Percentiles rank a stretch among this genome's conserved stretches.
phyloP scores from a whole-genome alignment of 2,113 vertebrate species.

The Typhlomys cinereus region DNA sequence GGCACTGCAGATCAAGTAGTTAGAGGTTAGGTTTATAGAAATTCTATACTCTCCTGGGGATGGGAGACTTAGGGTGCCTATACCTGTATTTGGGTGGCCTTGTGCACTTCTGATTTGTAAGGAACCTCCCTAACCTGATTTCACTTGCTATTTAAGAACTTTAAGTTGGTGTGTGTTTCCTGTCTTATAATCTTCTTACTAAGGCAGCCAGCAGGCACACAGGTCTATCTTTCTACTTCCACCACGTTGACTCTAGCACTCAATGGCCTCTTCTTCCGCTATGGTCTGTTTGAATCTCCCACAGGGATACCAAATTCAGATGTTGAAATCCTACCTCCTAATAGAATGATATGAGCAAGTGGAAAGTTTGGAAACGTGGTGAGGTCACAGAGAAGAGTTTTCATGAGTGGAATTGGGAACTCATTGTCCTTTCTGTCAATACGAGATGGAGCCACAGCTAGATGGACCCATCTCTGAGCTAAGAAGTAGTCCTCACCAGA shows the following conservation, averaged over 20 bases:
- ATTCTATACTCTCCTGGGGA: neutral
- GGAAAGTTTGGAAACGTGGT: neutral
- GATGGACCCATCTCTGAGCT: neutral
- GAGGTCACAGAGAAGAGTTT: neutral
- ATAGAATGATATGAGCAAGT: neutral
- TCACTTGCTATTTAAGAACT: neutral
- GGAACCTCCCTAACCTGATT: neutral
- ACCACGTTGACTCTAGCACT: neutral
- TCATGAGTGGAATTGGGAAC: neutral
- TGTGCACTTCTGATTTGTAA: constrained; percentile 5
- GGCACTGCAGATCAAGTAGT: neutral
- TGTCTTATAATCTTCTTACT: neutral
- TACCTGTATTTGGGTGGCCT: neutral
- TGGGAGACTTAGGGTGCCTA: no score
- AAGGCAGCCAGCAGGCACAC: no score
- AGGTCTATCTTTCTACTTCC: neutral
- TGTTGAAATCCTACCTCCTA: neutral
- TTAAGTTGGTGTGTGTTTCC: neutral
- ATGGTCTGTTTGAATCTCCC: neutral
- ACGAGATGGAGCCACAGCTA: neutral
- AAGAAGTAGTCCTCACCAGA: neutral
- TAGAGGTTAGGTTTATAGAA: neutral
- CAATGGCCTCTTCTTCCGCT: neutral
- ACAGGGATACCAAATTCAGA: neutral
- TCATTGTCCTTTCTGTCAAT: neutral